Percentiles rank a stretch among this genome's conserved stretches.
These are phyloP conservation scores for Uropetala carovei DNA, from an alignment of 2,888 invertebrate species.

Conservation along the genomic window DNA sequence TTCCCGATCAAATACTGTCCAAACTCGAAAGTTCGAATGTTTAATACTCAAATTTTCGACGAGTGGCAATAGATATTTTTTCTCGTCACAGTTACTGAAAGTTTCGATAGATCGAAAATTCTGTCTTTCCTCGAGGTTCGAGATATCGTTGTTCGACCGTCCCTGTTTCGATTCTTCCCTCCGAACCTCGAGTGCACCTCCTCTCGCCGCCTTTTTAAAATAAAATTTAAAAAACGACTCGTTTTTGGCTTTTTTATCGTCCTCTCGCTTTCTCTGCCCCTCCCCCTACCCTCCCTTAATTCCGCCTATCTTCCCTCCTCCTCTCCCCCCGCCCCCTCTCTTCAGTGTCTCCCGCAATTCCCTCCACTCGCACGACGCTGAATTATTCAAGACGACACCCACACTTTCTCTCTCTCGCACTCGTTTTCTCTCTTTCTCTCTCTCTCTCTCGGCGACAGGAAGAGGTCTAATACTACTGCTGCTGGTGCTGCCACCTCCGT, in stretches of 20 bases:
- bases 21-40: too few species aligned
- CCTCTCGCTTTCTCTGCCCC: too few species aligned
- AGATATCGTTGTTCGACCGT: background rate
- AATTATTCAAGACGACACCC: slow-evolving; percentile 62
- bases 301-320: background rate
- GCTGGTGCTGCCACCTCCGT: too few species aligned
- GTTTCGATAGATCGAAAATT: too few species aligned
- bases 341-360: background rate
- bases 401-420: background rate
- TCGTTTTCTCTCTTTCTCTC: background rate
- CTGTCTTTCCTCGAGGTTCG: background rate
- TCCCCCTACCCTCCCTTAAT: too few species aligned
- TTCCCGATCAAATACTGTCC: too few species aligned
- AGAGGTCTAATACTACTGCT: too few species aligned
- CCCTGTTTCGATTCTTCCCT: background rate
- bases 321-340: background rate
- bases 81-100: too few species aligned
- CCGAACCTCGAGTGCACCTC: background rate
- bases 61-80: too few species aligned
- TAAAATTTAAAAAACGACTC: slow-evolving; percentile 23
- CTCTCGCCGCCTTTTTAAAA: slow-evolving; percentile 6
- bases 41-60: too few species aligned
- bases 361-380: slow-evolving; percentile 46
- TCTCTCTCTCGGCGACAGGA: slow-evolving; percentile 24
- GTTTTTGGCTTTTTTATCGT: too few species aligned